Conservation (phyloP, 2,888 invertebrate species). For the Nemotelus pantherinus region DNA sequence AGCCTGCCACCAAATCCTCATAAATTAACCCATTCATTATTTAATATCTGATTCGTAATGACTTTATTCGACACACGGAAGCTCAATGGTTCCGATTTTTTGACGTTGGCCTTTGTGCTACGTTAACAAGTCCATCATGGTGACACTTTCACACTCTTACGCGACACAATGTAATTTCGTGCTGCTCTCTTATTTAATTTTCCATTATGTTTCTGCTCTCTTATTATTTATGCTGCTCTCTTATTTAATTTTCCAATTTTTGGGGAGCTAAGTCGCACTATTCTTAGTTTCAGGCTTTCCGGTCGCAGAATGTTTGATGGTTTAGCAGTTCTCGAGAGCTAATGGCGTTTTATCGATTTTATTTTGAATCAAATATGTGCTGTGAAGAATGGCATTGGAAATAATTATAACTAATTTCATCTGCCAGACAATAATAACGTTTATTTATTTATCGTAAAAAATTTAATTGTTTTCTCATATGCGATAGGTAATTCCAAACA, state of each 20-base stretch:
- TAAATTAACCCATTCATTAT: constrained; percentile 51
- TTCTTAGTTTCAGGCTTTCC: not conserved
- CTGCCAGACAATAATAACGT: too few relatives aligned
- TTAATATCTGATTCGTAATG: constrained; percentile 50
- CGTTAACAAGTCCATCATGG: constrained; percentile 47
- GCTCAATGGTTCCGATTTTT: constrained; percentile 18
- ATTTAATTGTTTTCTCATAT: too few relatives aligned
- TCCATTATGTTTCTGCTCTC: constrained; percentile 7
- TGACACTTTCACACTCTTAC: constrained; percentile 44
- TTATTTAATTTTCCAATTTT: not conserved
- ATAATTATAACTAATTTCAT: too few relatives aligned
- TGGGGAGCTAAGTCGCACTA: not conserved
- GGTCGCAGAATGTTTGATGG: not conserved
- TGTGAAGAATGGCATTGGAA: too few relatives aligned
- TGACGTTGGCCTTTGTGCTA: constrained; percentile 1
- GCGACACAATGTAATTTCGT: not conserved
- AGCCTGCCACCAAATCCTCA: constrained; percentile 47
- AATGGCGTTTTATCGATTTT: constrained; percentile 28
- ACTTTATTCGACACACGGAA: constrained; percentile 48
- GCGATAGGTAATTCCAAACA: too few relatives aligned
- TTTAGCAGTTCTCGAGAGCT: constrained; percentile 9
- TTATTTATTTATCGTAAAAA: too few relatives aligned
- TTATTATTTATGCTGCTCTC: not conserved
- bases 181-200: constrained; percentile 40
- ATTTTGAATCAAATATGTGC: not conserved